Percentiles rank a stretch among this genome's conserved stretches.
These are phyloP conservation scores for Stichodactyla helianthus DNA, from an alignment of 64 coral and sea anemone species.

Conservation along the genomic window DNA sequence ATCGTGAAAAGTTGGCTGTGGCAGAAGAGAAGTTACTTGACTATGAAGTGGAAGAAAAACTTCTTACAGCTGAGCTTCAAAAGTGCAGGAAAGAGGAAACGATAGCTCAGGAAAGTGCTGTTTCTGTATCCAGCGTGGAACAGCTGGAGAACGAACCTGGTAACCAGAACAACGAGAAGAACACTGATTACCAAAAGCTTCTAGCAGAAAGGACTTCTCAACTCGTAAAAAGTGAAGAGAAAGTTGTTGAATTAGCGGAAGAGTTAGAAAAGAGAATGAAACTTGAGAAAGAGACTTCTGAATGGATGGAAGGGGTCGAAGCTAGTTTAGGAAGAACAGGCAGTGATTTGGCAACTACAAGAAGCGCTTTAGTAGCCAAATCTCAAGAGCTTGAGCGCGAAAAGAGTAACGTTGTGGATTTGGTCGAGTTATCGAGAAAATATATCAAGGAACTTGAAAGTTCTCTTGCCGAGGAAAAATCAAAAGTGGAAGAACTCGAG, in stretches of 20 bases:
- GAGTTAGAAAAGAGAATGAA: conserved; percentile 74
- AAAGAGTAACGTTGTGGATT: conserved; percentile 69
- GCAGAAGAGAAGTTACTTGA: conserved; percentile 58
- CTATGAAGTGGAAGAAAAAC: conserved; percentile 71
- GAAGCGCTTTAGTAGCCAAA: conserved; percentile 51
- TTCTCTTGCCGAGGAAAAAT: conserved; percentile 48
- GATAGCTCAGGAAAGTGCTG: conserved; percentile 12
- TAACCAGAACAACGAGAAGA: conserved; percentile 34
- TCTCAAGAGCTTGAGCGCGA: conserved; percentile 76
- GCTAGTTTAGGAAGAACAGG: conserved; percentile 58
- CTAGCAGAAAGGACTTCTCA: conserved; percentile 50
- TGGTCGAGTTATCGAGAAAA: conserved; percentile 59
- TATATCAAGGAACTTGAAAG: conserved; percentile 64
- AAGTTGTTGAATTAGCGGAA: conserved; percentile 77
- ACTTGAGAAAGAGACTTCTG: conserved; percentile 69
- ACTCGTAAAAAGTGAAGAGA: conserved; percentile 66
- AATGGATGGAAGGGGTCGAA: conserved; percentile 74
- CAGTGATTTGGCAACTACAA: conserved; percentile 39
- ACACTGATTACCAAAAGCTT: conserved; percentile 37
- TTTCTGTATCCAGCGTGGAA: conserved; percentile 26
- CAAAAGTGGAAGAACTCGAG: conserved; percentile 55
- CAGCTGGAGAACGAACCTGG: conserved; percentile 51
- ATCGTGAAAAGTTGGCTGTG: conserved; percentile 36
- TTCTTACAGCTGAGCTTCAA: conserved; percentile 60
- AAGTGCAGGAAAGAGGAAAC: conserved; percentile 56